A percentile compares a stretch with the other conserved stretches of the same genome.
These are phyloP conservation scores for Ceratina australensis DNA, from an alignment of 1,140 invertebrate species.

Conservation along the genomic window DNA sequence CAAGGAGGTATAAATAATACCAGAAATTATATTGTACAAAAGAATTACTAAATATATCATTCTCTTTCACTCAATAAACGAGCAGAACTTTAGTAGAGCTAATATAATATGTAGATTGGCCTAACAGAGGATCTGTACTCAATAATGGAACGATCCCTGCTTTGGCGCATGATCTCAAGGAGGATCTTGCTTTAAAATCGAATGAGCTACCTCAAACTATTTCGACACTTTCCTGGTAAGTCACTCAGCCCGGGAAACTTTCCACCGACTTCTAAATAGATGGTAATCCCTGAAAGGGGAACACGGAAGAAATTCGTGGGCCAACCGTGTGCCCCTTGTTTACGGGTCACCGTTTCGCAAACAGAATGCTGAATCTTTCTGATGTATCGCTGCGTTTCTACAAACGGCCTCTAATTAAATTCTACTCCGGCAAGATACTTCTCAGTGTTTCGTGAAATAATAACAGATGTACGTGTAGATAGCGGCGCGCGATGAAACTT, in stretches of 20 bases:
- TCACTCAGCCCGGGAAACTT: not conserved
- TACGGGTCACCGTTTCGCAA: not conserved
- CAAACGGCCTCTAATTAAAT: not conserved
- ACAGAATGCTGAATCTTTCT: not conserved
- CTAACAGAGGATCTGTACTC: too few relatives aligned
- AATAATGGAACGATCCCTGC: too few relatives aligned
- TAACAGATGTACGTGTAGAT: not conserved
- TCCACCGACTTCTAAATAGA: slow-evolving; percentile 6
- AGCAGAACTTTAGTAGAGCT: too few relatives aligned
- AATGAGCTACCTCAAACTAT: slow-evolving; percentile 1
- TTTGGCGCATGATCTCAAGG: too few relatives aligned
- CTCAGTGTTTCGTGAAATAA: not conserved
- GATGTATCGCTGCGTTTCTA: not conserved
- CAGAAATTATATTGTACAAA: too few relatives aligned
- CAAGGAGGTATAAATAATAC: too few relatives aligned
- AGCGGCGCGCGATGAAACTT: not conserved
- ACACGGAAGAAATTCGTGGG: not conserved
- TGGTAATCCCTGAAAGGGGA: not conserved
- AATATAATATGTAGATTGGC: too few relatives aligned
- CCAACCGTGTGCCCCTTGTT: not conserved
- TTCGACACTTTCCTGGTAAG: not conserved
- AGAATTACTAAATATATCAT: too few relatives aligned
- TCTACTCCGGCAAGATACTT: not conserved
- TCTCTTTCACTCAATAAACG: too few relatives aligned
- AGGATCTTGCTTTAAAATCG: not conserved